These are phyloP conservation scores for Diadema setosum DNA, from an alignment of 35 echinoderm and acorn worm species.

Conservation along the genomic window DNA sequence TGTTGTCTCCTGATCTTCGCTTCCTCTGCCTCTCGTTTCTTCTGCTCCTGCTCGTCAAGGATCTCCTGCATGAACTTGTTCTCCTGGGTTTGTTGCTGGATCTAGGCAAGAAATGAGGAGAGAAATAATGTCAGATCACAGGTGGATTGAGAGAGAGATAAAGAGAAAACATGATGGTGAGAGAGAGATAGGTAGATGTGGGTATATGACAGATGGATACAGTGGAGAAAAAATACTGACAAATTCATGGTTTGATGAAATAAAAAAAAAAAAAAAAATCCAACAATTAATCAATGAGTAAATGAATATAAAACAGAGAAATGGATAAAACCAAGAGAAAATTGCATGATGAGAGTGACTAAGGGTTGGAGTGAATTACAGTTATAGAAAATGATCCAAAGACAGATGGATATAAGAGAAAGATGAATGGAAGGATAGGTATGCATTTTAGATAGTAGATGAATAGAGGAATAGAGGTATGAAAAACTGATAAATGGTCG, in stretches of 20 bases:
- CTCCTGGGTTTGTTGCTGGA: conserved; percentile 25
- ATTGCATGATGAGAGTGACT: too few species aligned
- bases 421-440: too few species aligned
- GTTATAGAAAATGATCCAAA: too few species aligned
- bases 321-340: too few species aligned
- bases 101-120: conserved; percentile 30
- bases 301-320: too few species aligned
- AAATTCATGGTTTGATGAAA: background rate
- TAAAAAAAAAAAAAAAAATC: background rate
- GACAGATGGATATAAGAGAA: too few species aligned
- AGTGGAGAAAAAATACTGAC: background rate
- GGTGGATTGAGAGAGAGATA: background rate
- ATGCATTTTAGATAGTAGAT: too few species aligned
- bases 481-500: too few species aligned
- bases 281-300: too few species aligned
- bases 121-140: background rate
- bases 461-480: too few species aligned
- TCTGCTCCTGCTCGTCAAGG: conserved; percentile 83
- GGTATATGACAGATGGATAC: background rate
- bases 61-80: conserved; percentile 90
- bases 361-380: too few species aligned
- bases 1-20: conserved; percentile 68
- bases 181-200: background rate
- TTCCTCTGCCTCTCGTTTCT: conserved; percentile 65
- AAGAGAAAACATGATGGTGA: background rate